Base-by-base conservation (phyloP, 1,140 invertebrate species). In the Manduca sexta region DNA sequence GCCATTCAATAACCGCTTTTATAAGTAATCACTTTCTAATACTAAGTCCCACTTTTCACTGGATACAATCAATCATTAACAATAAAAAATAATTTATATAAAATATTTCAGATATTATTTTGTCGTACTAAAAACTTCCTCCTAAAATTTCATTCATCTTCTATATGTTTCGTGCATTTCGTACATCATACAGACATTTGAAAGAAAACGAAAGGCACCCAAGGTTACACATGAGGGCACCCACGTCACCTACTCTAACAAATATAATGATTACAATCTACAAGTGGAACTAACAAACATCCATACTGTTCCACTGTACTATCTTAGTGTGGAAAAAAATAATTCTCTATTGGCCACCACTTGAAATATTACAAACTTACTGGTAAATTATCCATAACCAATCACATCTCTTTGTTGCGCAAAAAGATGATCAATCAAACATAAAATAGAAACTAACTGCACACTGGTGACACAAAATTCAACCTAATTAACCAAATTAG, bases 91-190 rank as follows among this genome's bases (percentile, higher is more conserved):
- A 82, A 79, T 84, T 77, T 78, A 74, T 84, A 82, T 75, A 80
- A 79, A 80, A 80, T 74, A 78, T 70, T 57, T 64, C 63, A 71
- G 64, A 71, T 69, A 74, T 56, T 43, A 67, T 69, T 72, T 60
- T 66, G 65, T 50, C 56, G 41, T 66, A 68, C 75, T 53, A 67
- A 69, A 71, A 44, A 66, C 64, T 45, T 70, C 58, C 61, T 57
- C 52, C 69, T 70, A 74, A 64, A 76, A 66, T 74, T 78, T 73
- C 64, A 78, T 54, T 78, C 74, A 84, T 87, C 86, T 86, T 87
- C 86, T 86, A 86, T 73, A 87, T 86, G 86, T 87, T 87, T 87
- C 84, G 86, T 87, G 86, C 86, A 87, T 87, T 87, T 87, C 86
- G 82, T 86, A 87, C 84, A 86, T 86, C 81, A 87, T 87, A 87